Evolutionary conservation across 2,113 vertebrate species (phyloP).

Genomic region (Rhinolophus sinicus): DNA sequence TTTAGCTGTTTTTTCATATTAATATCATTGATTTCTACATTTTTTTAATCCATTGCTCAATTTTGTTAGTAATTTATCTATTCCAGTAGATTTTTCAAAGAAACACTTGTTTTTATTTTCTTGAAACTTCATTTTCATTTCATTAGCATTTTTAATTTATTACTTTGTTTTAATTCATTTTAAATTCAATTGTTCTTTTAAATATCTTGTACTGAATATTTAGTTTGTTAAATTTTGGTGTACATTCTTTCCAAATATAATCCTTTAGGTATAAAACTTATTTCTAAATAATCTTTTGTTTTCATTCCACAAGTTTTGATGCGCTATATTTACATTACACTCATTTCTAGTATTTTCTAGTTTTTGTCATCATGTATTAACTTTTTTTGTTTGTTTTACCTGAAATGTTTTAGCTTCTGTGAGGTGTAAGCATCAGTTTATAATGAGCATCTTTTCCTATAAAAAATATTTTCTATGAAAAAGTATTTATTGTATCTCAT

Average conservation of each 20-base stretch:
- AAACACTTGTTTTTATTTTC: background rate
- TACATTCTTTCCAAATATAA: background rate
- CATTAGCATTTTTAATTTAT: background rate
- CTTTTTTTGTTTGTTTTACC: background rate
- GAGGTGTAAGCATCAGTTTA: background rate
- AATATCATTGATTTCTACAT: background rate
- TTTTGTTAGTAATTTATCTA: background rate
- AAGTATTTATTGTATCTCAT: background rate
- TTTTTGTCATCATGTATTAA: background rate
- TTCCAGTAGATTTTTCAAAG: slow-evolving; percentile 19
- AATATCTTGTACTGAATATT: background rate
- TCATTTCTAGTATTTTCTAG: background rate
- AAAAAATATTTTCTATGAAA: background rate
- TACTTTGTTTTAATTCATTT: background rate
- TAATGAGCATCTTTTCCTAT: background rate
- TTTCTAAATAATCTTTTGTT: background rate
- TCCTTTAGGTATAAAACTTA: background rate
- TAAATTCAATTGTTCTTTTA: background rate
- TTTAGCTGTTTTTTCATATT: background rate
- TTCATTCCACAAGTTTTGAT: background rate
- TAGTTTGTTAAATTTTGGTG: background rate
- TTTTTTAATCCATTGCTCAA: background rate
- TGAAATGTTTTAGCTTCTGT: background rate
- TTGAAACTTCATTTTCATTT: background rate
- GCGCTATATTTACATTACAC: background rate